phyloP scores from a whole-genome alignment of 2,113 vertebrate species.

The Halichoeres trimaculatus region DNA sequence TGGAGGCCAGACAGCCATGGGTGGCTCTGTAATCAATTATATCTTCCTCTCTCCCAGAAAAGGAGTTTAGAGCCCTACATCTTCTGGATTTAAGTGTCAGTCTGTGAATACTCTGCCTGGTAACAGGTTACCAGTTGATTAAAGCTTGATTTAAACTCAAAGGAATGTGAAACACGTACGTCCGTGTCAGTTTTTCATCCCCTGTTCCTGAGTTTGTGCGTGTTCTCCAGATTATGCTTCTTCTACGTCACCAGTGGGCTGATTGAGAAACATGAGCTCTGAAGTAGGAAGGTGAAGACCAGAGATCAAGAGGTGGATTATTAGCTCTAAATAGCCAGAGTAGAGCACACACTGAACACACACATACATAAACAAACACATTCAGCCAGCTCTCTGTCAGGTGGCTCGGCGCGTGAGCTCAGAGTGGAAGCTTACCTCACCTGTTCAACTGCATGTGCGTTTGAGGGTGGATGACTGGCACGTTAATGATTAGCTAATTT shows the following conservation, averaged over 20 bases:
- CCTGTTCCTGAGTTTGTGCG: neutral
- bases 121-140: neutral
- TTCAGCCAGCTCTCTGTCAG: constrained; percentile 44
- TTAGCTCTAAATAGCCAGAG: constrained; percentile 61
- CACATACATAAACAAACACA: constrained; percentile 7
- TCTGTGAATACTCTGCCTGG: neutral
- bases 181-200: neutral
- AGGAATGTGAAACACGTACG: neutral
- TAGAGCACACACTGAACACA: constrained; percentile 6
- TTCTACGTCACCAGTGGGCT: constrained; percentile 35
- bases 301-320: constrained; percentile 73
- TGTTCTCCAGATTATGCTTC: constrained; percentile 16
- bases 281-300: constrained; percentile 40
- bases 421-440: constrained; percentile 26
- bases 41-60: neutral
- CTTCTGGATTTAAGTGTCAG: neutral
- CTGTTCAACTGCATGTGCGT: constrained; percentile 3
- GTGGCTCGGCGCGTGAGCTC: constrained; percentile 59
- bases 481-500: constrained; percentile 41
- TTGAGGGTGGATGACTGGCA: neutral
- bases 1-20: too few relatives aligned
- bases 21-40: too few relatives aligned
- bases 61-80: constrained; percentile 11
- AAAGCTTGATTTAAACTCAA: constrained; percentile 6
- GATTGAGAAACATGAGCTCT: constrained; percentile 46